These are phyloP conservation scores for Alaudala cheleensis DNA, from an alignment of 2,113 vertebrate species.

Conservation along the genomic window DNA sequence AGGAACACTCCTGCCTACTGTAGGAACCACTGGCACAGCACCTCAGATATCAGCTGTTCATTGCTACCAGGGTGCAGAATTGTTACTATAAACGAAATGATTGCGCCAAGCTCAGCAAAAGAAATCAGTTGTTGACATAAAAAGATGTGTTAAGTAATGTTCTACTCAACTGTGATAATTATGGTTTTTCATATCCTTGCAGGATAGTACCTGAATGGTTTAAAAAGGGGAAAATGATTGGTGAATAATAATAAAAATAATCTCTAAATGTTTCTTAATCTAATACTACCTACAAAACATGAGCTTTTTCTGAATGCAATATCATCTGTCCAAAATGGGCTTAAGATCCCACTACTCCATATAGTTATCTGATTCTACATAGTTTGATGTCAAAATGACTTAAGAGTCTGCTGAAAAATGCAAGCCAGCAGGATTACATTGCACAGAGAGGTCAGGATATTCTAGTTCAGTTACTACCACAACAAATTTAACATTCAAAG, in stretches of 20 bases:
- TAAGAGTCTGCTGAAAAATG: neutral
- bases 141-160: neutral
- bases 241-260: neutral
- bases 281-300: neutral
- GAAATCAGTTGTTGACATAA: neutral
- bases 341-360: neutral
- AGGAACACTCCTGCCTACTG: neutral
- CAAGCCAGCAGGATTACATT: neutral
- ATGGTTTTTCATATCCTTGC: neutral
- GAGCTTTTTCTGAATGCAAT: neutral
- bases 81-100: neutral
- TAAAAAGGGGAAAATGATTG: neutral
- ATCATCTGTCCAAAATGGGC: neutral
- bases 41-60: neutral
- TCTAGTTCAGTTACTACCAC: neutral
- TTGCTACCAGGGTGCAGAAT: neutral
- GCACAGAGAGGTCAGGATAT: neutral
- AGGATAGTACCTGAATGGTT: neutral
- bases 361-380: neutral
- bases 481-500: neutral
- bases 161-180: neutral
- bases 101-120: neutral
- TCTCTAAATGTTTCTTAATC: neutral
- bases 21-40: neutral
- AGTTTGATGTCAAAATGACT: neutral